Percentiles rank a stretch among this genome's conserved stretches.
These are phyloP conservation scores for Tortrix viridana DNA, from an alignment of 2,888 invertebrate species.

Conservation along the genomic window DNA sequence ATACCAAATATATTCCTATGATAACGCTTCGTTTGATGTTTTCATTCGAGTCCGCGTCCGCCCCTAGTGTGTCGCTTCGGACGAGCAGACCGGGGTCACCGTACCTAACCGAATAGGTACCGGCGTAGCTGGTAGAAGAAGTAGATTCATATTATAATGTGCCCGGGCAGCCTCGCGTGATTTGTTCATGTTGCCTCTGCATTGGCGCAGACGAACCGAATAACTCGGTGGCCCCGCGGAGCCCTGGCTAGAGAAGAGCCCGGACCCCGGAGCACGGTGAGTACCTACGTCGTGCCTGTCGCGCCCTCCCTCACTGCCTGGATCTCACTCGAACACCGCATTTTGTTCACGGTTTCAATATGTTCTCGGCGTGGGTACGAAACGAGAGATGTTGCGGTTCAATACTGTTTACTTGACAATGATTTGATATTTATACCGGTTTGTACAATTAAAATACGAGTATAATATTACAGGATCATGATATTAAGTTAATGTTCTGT, in stretches of 20 bases:
- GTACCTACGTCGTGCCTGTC: not conserved
- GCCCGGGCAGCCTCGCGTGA: not conserved
- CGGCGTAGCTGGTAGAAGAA: not conserved
- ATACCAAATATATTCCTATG: slow-evolving; percentile 38
- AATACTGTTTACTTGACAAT: no score
- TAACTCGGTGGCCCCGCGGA: not conserved
- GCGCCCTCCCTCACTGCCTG: not conserved
- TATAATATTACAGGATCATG: no score
- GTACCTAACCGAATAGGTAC: not conserved
- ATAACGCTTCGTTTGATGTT: slow-evolving; percentile 38
- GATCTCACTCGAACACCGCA: not conserved
- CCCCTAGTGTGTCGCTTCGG: not conserved
- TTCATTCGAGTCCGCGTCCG: slow-evolving; percentile 28
- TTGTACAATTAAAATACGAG: no score
- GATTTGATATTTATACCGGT: no score
- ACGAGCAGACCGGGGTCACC: not conserved
- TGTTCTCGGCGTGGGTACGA: not conserved
- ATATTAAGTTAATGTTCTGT: no score
- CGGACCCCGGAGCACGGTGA: not conserved
- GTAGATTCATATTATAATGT: not conserved
- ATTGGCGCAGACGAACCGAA: not conserved
- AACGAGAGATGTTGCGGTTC: not conserved
- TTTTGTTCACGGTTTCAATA: not conserved
- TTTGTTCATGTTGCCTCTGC: not conserved
- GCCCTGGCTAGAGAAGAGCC: not conserved